Base-by-base conservation (phyloP, 2,797 vertebrate genomes). In the Odontamblyopus rebecca region DNA sequence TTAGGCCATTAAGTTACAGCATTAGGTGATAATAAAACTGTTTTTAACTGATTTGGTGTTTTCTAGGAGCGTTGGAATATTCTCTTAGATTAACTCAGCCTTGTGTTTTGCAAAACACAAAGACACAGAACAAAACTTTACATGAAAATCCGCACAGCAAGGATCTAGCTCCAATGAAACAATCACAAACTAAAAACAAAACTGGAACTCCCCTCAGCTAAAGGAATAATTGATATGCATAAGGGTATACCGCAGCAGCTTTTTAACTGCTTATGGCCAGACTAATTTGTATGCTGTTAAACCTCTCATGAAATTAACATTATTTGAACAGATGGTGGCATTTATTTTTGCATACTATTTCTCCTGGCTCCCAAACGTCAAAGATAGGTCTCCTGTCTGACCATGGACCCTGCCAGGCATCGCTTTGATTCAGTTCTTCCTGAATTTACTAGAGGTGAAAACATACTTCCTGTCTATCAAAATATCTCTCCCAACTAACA, bases 281-380 rank as follows among this genome's bases (percentile, higher is more conserved):
- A 63, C 32, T 59, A 66, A 82, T 80, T 85, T 81, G 72, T 70
- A 67, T 32, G 48, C 73, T 76, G 74, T 75, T 84, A 78, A 82
- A 84, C 79, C 75, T 79, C 66, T 77, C 80, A 86, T 86, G 62
- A 84, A 81, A 87, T 87, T 68, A 74, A 69, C 78, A 70, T 74
- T 82, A 67, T 64, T 74, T 87, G 67, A 73, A 76, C 81, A 84
- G 73, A 86, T 76, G 72, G 76, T 50, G 69, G 61, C 23, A 48
- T 71, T 76, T 56, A 18, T 18, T 72, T 81, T 75, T 50, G 16
- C 65, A 48, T 44, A 68, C 41, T 13, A 67, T 73, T 65, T 66
- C 38, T 77, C 68, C 78, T 64, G 11, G 67, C 51, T 64, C 38
- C 72, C 63, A 29, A 19, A 11, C 41, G 53, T 51, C 2, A 35